Evolutionary conservation across 2,113 vertebrate species (phyloP), one percentile per base, ranked within the genome.

Genomic region (Bagarius yarrelli): DNA sequence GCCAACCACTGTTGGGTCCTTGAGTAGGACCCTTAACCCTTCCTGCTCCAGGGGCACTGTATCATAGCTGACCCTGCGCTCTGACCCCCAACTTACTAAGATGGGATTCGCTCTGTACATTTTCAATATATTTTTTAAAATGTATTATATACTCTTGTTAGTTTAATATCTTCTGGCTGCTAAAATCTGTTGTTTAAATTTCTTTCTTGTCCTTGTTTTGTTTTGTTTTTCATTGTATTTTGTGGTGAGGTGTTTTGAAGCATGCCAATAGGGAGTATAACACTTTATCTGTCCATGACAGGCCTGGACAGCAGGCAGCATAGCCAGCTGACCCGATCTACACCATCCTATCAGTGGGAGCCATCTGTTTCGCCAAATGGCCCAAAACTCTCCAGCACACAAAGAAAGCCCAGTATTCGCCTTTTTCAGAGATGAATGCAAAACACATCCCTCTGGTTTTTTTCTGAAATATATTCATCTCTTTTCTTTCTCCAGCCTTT

Each of bases 281-380:
- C 71, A 79, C 83, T 56, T 82, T 78, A 85, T 83, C 84, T 85
- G 84, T 83, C 57, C 50, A 19, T 77, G 84, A 80, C 81, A 85
- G 81, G 64, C 64, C 64, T 53, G 27, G 13, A 47, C 73, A 30
- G 78, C 84, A 52, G 78, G 81, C 59, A n/a, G 27, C 78, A 77
- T 36, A 81, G 78, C 78, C 81, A 85, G 75, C 72, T 80, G 81
- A 85, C 81, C 84, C 73, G 59, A 57, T 80, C 81, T 66, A 80
- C 52, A 78, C 81, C 81, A 59, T 36, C 55, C 77, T 63, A 57
- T 83, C 81, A 36, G 40, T 73, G 61, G 78, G 66, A 85, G 69
- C 78, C 84, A 83, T 85, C 84, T 85, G 84, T 55, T 85, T 78
- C 30, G 52, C 78, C 78, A 60, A 66, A 78, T 85, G 81, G 75